Conservation (phyloP, 2,113 vertebrate genomes). For the Pyrgilauda ruficollis region DNA sequence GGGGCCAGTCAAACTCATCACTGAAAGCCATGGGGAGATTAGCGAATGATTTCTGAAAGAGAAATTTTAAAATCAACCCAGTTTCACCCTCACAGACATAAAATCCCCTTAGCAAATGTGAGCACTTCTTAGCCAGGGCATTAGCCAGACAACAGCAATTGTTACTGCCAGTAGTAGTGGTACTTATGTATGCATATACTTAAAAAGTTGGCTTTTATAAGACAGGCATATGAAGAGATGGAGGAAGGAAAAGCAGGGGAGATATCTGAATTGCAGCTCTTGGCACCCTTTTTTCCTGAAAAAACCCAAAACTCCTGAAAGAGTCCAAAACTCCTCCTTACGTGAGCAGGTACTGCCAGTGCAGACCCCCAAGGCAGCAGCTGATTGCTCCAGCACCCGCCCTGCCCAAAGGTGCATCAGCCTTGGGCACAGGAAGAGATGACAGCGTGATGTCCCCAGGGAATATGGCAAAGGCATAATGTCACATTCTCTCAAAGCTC, state of each 20-base stretch:
- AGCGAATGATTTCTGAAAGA: slow-evolving; percentile 72
- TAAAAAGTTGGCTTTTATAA: not conserved
- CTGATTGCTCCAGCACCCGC: not conserved
- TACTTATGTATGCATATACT: not conserved
- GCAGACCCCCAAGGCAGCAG: not conserved
- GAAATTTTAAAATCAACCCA: not conserved
- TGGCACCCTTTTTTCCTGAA: not conserved
- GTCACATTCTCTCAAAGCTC: not conserved
- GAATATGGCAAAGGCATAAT: not conserved
- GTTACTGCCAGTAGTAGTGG: not conserved
- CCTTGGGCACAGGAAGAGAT: not conserved
- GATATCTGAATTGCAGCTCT: not conserved
- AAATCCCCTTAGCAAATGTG: not conserved
- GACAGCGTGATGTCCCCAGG: fast-evolving
- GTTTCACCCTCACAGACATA: not conserved
- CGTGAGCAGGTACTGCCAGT: not conserved
- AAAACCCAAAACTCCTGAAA: not conserved
- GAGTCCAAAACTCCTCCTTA: not conserved
- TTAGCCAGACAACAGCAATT: not conserved
- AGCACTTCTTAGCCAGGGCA: not conserved
- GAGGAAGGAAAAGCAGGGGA: not conserved
- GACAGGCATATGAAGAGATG: not conserved
- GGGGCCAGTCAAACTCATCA: slow-evolving; percentile 78
- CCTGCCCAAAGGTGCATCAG: not conserved
- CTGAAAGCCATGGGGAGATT: slow-evolving; percentile 66